phyloP scores from a whole-genome alignment of 53 echinoderm and acorn worm species.

The Echinometra lucunter region DNA sequence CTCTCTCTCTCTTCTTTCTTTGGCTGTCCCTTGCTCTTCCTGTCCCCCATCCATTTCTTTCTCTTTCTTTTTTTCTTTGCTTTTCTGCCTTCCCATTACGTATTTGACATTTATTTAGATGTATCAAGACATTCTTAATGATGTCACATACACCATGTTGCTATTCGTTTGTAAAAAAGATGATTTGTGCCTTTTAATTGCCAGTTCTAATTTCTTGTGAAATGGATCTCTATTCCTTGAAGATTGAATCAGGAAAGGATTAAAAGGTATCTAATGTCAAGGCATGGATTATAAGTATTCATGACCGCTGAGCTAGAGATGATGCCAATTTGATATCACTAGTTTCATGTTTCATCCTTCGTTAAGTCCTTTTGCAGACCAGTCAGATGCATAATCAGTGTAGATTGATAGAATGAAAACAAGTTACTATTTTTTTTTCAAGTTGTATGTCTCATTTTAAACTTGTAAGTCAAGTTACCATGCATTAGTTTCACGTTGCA shows the following conservation, averaged over 20 bases:
- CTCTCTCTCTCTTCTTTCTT: background rate
- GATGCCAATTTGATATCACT: background rate
- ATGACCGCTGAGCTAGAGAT: background rate
- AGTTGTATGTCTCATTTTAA: background rate
- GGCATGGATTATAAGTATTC: background rate
- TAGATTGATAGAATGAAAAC: background rate
- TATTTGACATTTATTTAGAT: background rate
- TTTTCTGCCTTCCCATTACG: background rate
- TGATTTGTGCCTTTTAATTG: background rate
- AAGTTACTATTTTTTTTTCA: background rate
- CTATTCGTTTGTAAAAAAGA: too few species aligned
- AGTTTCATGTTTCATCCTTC: background rate
- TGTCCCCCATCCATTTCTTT: too few species aligned
- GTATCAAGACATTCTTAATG: background rate
- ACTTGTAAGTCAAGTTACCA: too few species aligned
- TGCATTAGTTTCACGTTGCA: too few species aligned
- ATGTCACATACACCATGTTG: background rate
- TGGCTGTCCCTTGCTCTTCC: too few species aligned
- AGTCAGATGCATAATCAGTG: background rate
- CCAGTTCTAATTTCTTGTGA: background rate
- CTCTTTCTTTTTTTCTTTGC: background rate
- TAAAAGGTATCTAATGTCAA: background rate
- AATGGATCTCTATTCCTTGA: background rate
- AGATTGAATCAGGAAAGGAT: constrained; percentile 11
- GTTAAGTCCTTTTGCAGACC: background rate